phyloP scores from a whole-genome alignment of 1,140 invertebrate genomes.

The Coptotermes formosanus region DNA sequence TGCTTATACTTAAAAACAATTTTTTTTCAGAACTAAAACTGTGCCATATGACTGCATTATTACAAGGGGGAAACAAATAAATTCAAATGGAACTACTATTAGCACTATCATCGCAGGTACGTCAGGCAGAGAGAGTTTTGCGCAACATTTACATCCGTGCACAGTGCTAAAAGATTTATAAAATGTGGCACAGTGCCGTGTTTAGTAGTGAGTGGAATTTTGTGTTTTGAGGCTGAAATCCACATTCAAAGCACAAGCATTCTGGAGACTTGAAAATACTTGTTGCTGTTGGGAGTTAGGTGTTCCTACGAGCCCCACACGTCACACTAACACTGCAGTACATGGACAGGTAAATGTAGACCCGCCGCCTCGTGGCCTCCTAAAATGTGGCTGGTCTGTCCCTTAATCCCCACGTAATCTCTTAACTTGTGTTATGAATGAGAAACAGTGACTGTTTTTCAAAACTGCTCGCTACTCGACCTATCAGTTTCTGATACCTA shows the following conservation, averaged over 20 bases:
- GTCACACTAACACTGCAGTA: not conserved
- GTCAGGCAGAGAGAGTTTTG: not conserved
- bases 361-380: not conserved
- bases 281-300: no score
- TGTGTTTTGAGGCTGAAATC: conserved; percentile 6
- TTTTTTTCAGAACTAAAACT: not conserved
- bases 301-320: not conserved
- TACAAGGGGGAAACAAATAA: not conserved
- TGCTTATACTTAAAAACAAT: not conserved
- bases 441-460: not conserved
- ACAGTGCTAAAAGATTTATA: not conserved
- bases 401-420: not conserved
- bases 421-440: not conserved
- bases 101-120: not conserved
- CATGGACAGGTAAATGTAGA: not conserved
- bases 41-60: not conserved
- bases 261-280: no score
- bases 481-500: no score
- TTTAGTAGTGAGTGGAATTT: conserved; percentile 13
- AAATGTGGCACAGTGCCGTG: not conserved
- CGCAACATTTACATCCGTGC: not conserved
- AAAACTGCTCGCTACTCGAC: not conserved
- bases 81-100: not conserved
- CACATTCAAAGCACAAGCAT: not conserved
- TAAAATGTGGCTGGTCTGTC: no score